Evolutionary conservation across 1,140 invertebrate genomes (phyloP), one percentile per base, ranked within the genome.

Genomic region (Paralvinella palmiformis): DNA sequence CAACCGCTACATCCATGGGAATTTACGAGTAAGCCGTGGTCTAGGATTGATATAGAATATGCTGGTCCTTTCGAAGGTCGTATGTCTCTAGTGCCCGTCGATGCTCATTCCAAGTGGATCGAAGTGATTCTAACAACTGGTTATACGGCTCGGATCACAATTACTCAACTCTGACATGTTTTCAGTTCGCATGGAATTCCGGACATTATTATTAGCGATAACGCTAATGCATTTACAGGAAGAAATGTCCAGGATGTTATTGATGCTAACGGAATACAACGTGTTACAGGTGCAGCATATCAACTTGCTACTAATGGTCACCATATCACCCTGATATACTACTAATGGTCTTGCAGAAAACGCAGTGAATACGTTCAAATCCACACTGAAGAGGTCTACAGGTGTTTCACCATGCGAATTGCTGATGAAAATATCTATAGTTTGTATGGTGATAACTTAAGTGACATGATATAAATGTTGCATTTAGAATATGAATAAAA

Each of bases 21-120:
- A 13, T 67, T 64, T 59, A 71, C 80, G 17, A 68, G 65, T 20
- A 70, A 60, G 50, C 80, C 78, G 1, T 84, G 81, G 78, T 66
- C 76, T 17, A 66, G 82, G 56, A 44, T 84, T 0, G 82, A 85
- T 64, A 71, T 81, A 0, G 84, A 84, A 68, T 84, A 81, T 69
- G 78, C 79, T 5, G 81, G 81, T 10, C 81, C 77, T n/a, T 76
- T 79, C 48, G 50, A 73, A 36, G 70, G 69, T 1, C 64, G 74
- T 57, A 75, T 68, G 64, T 83, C 78, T 64, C n/a, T 60, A 17
- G 52, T 67, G 7, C 20, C 59, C 6, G 44, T 56, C 17, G 63
- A 60, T 33, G 33, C 33, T 20, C 52, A 37, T 56, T 64, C 44
- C 13, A 57, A 53, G 55, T 59, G 32, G 35, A 45, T 24, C 7